A percentile compares a stretch with the other conserved stretches of the same genome.
phyloP scores from a whole-genome alignment of 2,888 invertebrate species.

The Zygogramma bicolorata region DNA sequence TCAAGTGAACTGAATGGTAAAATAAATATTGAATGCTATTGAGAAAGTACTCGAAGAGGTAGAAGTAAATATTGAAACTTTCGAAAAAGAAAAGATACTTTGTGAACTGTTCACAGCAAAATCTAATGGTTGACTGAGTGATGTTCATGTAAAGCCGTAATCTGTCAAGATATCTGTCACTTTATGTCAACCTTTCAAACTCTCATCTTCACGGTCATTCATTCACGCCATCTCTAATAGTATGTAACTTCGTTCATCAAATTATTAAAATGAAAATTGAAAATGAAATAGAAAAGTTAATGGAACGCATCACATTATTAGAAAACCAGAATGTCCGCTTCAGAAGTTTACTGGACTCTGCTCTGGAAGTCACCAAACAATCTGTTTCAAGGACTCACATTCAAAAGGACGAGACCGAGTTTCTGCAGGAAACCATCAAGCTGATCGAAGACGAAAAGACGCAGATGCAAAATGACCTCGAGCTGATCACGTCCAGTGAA shows the following conservation, averaged over 20 bases:
- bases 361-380: conserved; percentile 44
- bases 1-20: too few species aligned
- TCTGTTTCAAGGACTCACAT: conserved; percentile 25
- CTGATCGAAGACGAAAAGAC: conserved; percentile 48
- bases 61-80: too few species aligned
- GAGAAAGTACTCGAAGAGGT: too few species aligned
- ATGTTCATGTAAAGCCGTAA: too few species aligned
- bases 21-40: too few species aligned
- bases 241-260: neutral
- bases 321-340: conserved; percentile 50
- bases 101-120: neutral
- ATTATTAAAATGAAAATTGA: conserved; percentile 49
- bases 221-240: neutral
- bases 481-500: conserved; percentile 28
- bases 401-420: conserved; percentile 40
- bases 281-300: conserved; percentile 50
- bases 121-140: too few species aligned
- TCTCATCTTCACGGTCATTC: neutral
- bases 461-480: conserved; percentile 46
- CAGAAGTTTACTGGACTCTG: conserved; percentile 47
- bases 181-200: neutral
- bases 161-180: neutral
- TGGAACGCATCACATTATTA: conserved; percentile 42
- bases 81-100: neutral
- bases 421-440: conserved; percentile 45